Evolutionary conservation across 2,113 vertebrate genomes (phyloP), one percentile per base, ranked within the genome.

Genomic region (Ammospiza nelsoni): DNA sequence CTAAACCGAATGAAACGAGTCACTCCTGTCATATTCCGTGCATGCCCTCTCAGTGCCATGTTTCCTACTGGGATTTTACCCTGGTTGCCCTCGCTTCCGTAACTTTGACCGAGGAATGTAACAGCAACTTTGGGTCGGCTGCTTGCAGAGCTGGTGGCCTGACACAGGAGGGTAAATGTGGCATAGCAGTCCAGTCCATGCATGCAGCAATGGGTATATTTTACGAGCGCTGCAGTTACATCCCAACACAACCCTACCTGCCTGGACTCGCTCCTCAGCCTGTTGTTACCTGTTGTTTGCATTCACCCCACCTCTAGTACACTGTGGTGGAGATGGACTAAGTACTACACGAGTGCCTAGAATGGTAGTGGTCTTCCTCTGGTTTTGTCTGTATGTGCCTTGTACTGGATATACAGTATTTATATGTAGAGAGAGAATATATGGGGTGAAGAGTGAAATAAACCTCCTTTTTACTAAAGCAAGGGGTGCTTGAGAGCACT

Each of bases 21-120:
- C 98, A 97, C 97, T 98, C 97, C 98, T 97, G 94, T 98, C 98
- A 98, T 98, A 98, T 97, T 98, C 92, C 97, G 98, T 99, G 99
- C 99, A 99, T 99, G 99, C 97, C 97, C 98, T 97, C 96, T 98
- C 97, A 97, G 98, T 98, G 98, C 97, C 97, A 97, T 98, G 97
- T 98, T 98, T 98, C 97, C 97, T 97, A 93, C 97, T 96, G 98
- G 97, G 95, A 97, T 95, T 97, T 97, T 97, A 95, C 97, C 97
- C 95, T 94, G 92, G 96, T 96, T 95, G 93, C 96, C 98, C 98
- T 97, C 80, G 98, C 98, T 98, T 98, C 96, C 84, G 97, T 98
- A 97, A 96, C 96, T 96, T 96, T 97, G 96, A 97, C 97, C 96
- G 54, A 98, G 97, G 98, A 98, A 98, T 97, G 97, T 98, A 98